Evolutionary conservation across 2,888 invertebrate genomes (phyloP).

Genomic region (Aporophyla lueneburgensis): DNA sequence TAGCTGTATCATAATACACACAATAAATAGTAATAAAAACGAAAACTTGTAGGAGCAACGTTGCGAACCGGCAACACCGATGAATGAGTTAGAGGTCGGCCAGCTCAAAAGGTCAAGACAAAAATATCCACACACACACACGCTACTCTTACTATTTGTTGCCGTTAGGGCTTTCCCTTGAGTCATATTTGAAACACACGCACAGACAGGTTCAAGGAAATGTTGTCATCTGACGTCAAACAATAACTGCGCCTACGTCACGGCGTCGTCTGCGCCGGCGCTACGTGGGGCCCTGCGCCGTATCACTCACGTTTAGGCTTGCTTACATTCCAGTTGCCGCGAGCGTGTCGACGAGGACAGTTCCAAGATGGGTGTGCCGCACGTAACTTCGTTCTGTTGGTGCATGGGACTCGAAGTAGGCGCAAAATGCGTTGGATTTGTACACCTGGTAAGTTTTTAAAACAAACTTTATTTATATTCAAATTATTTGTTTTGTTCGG

Average conservation of each 20-base stretch:
- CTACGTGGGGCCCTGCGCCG: not conserved
- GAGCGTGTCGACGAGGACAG: slow-evolving; percentile 43
- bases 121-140: slow-evolving; percentile 29
- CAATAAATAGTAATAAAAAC: not conserved
- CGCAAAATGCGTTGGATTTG: slow-evolving; percentile 76
- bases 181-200: not conserved
- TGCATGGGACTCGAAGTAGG: slow-evolving; percentile 85
- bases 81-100: slow-evolving; percentile 2
- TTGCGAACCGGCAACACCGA: not conserved
- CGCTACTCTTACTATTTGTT: not conserved
- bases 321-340: slow-evolving; percentile 71
- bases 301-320: slow-evolving; percentile 24
- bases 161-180: slow-evolving; percentile 54
- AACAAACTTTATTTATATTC: slow-evolving; percentile 13
- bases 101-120: not conserved
- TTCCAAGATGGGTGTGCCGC: slow-evolving; percentile 80
- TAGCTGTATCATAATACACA: too few relatives aligned
- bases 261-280: slow-evolving; percentile 1
- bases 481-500: not conserved
- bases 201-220: slow-evolving; percentile 25
- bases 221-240: slow-evolving; percentile 47
- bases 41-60: slow-evolving; percentile 8
- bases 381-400: slow-evolving; percentile 85
- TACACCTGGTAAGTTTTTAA: slow-evolving; percentile 79
- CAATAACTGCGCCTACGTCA: slow-evolving; percentile 48